These are phyloP conservation scores for Rhaphigaster nebulosa DNA, from an alignment of 2,888 invertebrate species.

Conservation along the genomic window DNA sequence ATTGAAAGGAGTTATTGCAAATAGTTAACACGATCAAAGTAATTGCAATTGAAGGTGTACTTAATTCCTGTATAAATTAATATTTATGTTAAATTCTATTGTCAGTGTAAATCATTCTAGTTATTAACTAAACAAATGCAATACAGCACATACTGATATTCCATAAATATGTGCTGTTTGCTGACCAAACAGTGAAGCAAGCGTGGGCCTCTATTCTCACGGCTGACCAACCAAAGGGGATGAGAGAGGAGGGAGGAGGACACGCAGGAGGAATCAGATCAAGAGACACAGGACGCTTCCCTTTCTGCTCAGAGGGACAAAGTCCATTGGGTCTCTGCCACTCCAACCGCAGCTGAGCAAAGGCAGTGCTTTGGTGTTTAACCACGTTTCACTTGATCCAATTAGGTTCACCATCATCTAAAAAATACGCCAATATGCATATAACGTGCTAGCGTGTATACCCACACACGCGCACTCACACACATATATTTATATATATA, in stretches of 20 bases:
- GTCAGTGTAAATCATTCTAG: too few relatives aligned
- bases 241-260: background rate
- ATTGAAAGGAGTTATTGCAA: too few relatives aligned
- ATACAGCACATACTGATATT: background rate
- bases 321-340: background rate
- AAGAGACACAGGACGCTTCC: background rate
- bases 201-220: background rate
- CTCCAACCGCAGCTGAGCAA: background rate
- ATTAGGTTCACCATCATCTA: background rate
- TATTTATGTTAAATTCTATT: too few relatives aligned
- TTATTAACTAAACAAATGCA: background rate
- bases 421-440: background rate
- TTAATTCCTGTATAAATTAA: too few relatives aligned
- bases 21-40: too few relatives aligned
- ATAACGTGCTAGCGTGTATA: too few relatives aligned
- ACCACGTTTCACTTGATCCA: background rate
- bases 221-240: background rate
- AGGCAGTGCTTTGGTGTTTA: background rate
- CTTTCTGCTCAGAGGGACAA: background rate
- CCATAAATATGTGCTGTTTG: background rate
- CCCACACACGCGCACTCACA: too few relatives aligned
- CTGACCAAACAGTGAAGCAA: constrained; percentile 5
- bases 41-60: too few relatives aligned
- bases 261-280: constrained; percentile 8
- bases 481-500: too few relatives aligned